Base-by-base conservation (phyloP, 1,140 invertebrate genomes). In the Nymphalis io region DNA sequence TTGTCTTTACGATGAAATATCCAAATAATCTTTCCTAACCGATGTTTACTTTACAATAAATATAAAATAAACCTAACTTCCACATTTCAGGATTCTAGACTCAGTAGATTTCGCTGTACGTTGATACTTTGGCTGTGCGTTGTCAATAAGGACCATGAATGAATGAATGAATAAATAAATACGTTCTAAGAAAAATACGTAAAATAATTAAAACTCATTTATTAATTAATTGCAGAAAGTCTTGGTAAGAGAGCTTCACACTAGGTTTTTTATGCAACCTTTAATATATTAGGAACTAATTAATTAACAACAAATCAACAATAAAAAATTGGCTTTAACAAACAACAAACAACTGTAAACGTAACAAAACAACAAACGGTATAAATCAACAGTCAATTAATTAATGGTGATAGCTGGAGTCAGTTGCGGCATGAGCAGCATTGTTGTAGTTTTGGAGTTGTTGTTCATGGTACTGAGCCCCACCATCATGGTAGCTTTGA, bases 401-500 rank as follows among this genome's bases (percentile, higher is more conserved):
- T 63, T 39, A 63, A 15, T 63, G 46, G 10, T 55, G 46, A 13
- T 63, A 63, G 12, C 46, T 46, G 20, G 46, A 1, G 38, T 40
- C 51, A 20, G 62, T 16, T 42, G 62, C 38, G 13, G 13, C 62
- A 38, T 51, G 51, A 38, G 6, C 15, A 11, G 23, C 23, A 42
- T 42, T 42, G 15, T 42, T 42, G 40, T 42, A 42, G 15, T 11
- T 42, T 13, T 42, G 15, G 40, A n/a, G 15, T 42, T 42, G 40
- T 38, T 57, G 48, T 15, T 18, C n/a, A 5, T 44, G 13, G 12
- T 70, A 67, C 33, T 60, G 71, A 40, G 58, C 27, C 11, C 44
- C 44, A 12, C 57, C 13, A 15, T 6, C 18, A n/a, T 68, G 69
- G 40, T 64, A 53, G 21, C 42, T 60, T 40, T 76, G n/a, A n/a